Evolutionary conservation across 2,113 vertebrate species (phyloP), one percentile per base, ranked within the genome.

Genomic region (Dissostichus mawsoni): DNA sequence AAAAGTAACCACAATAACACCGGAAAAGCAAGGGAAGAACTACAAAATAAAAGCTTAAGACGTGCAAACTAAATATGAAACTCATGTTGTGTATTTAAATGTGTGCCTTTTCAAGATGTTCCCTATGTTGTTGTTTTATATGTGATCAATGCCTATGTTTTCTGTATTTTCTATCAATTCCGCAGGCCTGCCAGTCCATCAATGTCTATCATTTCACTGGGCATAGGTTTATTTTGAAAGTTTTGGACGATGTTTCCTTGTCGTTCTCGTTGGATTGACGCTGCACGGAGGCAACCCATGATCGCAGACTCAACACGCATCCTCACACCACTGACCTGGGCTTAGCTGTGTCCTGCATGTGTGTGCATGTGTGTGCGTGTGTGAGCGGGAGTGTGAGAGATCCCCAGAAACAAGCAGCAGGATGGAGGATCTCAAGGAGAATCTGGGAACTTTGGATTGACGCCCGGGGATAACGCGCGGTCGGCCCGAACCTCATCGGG

Each of bases 381-480:
- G 87, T 82, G 90, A 89, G 88, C 91, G 93, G 80, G 93, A 87
- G 91, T 89, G 91, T 89, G 90, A 90, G 92, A 90, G 94, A 93
- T 91, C 88, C 92, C 89, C 89, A 86, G 72, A 69, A 83, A 82
- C 65, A 70, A 90, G 87, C 85, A 85, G 85, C 87, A 87, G 89
- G 90, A 95, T 95, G 95, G 94, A 94, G 94, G 92, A 88, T 91
- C 88, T 93, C 90, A 92, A 92, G 91, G 93, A 93, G 92, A 93
- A 89, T 77, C 89, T 83, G 90, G 94, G 93, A 94, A 95, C 92
- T 93, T 94, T 92, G 93, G 94, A 94, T 93, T 95, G 92, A 95
- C 89, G 92, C 91, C 90, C 88, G 89, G 91, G 92, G 91, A 94
- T 84, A 91, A 86, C 88, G 90, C 90, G 86, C 86, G 85, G 73